phyloP scores from a whole-genome alignment of 2,888 invertebrate species.

The Merodon equestris region DNA sequence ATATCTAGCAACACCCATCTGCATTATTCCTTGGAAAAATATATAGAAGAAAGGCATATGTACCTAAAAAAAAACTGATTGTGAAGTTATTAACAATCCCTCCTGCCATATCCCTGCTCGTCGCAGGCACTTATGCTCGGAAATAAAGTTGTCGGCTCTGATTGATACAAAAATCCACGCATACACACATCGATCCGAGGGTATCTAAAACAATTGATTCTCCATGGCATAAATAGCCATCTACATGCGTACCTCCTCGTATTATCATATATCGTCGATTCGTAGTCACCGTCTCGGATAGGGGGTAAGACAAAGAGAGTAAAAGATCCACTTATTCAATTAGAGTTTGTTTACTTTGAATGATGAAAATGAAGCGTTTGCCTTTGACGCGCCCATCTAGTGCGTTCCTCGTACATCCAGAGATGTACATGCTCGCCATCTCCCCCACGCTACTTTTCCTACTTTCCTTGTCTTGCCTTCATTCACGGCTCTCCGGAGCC shows the following conservation, averaged over 20 bases:
- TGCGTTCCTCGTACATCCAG: conserved; percentile 7
- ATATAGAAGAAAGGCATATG: too few species aligned
- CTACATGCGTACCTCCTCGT: too few species aligned
- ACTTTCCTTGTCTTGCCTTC: conserved; percentile 5
- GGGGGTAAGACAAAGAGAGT: conserved; percentile 41
- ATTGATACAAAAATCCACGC: conserved; percentile 43
- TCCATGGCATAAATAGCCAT: conserved; percentile 5
- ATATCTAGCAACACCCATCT: too few species aligned
- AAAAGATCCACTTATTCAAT: conserved; percentile 67
- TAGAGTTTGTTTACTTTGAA: conserved; percentile 66
- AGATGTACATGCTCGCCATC: conserved; percentile 22
- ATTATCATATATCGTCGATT: too few species aligned
- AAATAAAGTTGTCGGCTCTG: conserved; percentile 67
- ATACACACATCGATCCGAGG: conserved; percentile 1
- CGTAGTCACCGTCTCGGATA: background rate
- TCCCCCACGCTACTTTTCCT: conserved; percentile 28
- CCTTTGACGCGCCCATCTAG: conserved; percentile 65
- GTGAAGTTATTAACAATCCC: conserved; percentile 59
- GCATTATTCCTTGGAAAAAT: too few species aligned
- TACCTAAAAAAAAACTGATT: conserved; percentile 33
- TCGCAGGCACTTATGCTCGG: conserved; percentile 52
- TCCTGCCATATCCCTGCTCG: too few species aligned
- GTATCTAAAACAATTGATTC: conserved; percentile 63
- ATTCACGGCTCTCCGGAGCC: background rate
- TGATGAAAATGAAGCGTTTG: conserved; percentile 68